These are phyloP conservation scores for Ichneumon xanthorius DNA, from an alignment of 2,888 invertebrate species.

Conservation along the genomic window DNA sequence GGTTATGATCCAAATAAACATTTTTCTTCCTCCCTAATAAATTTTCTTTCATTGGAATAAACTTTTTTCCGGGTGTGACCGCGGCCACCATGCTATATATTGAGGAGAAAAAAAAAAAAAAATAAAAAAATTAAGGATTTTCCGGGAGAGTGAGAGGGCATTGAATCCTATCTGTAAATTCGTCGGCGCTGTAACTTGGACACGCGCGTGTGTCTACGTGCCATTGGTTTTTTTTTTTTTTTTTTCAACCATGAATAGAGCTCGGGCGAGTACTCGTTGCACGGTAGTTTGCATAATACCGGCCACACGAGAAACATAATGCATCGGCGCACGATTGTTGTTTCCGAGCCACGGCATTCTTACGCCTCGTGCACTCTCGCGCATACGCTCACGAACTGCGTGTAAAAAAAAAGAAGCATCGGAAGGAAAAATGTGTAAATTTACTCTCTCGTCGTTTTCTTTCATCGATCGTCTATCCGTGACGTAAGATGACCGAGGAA, in stretches of 20 bases:
- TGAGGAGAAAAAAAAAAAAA: background rate
- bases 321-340: conserved; percentile 45
- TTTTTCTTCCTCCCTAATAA: too few species aligned
- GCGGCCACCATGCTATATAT: background rate
- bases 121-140: background rate
- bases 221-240: conserved; percentile 15
- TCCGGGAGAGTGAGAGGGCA: conserved; percentile 23
- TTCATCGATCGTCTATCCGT: conserved; percentile 12
- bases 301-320: conserved; percentile 50
- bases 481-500: background rate
- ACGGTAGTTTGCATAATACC: conserved; percentile 62
- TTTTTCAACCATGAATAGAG: conserved; percentile 19
- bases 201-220: conserved; percentile 24
- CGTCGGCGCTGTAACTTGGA: conserved; percentile 7
- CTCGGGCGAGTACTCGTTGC: conserved; percentile 33
- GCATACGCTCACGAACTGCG: background rate
- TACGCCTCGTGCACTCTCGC: conserved; percentile 27
- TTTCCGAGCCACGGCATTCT: conserved; percentile 42
- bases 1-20: too few species aligned
- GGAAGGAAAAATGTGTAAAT: conserved; percentile 2
- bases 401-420: background rate
- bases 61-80: too few species aligned
- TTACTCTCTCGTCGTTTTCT: conserved; percentile 28
- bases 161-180: conserved; percentile 37
- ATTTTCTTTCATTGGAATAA: too few species aligned